Evolutionary conservation across 2,113 vertebrate genomes (phyloP).

Genomic region (Orcinus orca): DNA sequence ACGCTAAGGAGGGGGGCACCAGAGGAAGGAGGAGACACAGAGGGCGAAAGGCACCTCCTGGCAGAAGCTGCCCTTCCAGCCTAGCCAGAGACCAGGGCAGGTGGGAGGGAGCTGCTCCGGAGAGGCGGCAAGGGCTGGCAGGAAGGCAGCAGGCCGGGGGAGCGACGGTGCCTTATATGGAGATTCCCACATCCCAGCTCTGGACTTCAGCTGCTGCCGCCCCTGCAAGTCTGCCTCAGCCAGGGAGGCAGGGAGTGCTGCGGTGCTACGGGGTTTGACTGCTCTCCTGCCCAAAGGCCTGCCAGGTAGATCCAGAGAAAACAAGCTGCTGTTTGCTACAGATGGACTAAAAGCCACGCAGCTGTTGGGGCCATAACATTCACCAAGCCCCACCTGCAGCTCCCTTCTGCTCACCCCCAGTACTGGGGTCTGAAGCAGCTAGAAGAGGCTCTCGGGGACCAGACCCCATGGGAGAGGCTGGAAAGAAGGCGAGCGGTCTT

Average conservation of each 20-base stretch:
- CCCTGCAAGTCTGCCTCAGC: slow-evolving; percentile 63
- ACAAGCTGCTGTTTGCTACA: not conserved
- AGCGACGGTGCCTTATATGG: slow-evolving; percentile 70
- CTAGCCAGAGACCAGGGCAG: not conserved
- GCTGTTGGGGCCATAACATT: not conserved
- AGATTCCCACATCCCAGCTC: slow-evolving; percentile 43
- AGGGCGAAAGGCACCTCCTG: not conserved
- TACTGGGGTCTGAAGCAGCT: not conserved
- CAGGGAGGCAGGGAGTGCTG: slow-evolving; percentile 15
- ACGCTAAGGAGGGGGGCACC: not conserved
- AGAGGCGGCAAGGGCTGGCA: not conserved
- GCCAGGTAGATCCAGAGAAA: not conserved
- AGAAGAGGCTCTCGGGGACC: not conserved
- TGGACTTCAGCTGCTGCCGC: slow-evolving; percentile 71
- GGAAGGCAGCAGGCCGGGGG: not conserved
- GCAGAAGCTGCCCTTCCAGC: not conserved
- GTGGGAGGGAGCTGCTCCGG: not conserved
- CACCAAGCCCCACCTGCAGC: not conserved
- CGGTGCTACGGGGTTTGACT: slow-evolving; percentile 57
- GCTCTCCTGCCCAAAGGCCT: not conserved
- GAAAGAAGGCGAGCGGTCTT: not conserved
- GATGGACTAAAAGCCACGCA: not conserved
- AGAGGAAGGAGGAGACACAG: not conserved
- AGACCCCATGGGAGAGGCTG: not conserved
- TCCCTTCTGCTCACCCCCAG: not conserved